Percentiles rank a stretch among this genome's conserved stretches.
Evolutionary conservation across 2,888 invertebrate genomes (phyloP).

Genomic region (Griposia aprilina): DNA sequence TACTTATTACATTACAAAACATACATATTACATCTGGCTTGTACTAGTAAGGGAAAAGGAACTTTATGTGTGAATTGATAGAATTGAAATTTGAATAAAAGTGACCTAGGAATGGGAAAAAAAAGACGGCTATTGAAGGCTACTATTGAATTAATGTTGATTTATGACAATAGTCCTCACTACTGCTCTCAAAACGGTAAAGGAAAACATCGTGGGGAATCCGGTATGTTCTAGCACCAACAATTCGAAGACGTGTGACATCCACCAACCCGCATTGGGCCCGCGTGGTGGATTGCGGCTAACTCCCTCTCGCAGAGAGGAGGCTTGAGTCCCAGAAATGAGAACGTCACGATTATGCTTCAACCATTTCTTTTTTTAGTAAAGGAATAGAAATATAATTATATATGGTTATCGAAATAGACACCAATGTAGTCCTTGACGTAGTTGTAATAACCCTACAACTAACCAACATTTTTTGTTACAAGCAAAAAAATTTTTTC

Average conservation of each 20-base stretch:
- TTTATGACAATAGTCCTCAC: not conserved
- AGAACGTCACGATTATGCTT: not conserved
- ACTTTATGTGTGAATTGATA: not conserved
- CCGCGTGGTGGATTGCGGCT: not conserved
- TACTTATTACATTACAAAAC: conserved; percentile 45
- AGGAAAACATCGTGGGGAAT: not conserved
- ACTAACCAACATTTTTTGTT: not conserved
- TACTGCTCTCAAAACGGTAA: not conserved
- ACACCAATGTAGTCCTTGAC: not conserved
- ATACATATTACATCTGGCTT: conserved; percentile 23
- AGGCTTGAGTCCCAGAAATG: not conserved
- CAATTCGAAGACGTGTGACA: not conserved
- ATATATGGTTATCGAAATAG: not conserved
- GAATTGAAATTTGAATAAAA: not conserved
- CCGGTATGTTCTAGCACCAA: not conserved
- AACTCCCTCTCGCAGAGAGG: not conserved
- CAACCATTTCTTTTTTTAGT: not conserved
- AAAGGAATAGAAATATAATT: not conserved
- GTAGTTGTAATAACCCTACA: not conserved
- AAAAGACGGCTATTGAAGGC: too few species aligned
- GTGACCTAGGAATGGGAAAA: too few species aligned
- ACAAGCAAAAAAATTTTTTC: conserved; percentile 1
- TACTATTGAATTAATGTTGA: not conserved
- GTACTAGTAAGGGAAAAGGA: not conserved
- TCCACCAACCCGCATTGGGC: not conserved